Percentiles rank a stretch among this genome's conserved stretches.
Evolutionary conservation across 2,113 vertebrate species (phyloP).

Genomic region (Ceuthmochares aereus): DNA sequence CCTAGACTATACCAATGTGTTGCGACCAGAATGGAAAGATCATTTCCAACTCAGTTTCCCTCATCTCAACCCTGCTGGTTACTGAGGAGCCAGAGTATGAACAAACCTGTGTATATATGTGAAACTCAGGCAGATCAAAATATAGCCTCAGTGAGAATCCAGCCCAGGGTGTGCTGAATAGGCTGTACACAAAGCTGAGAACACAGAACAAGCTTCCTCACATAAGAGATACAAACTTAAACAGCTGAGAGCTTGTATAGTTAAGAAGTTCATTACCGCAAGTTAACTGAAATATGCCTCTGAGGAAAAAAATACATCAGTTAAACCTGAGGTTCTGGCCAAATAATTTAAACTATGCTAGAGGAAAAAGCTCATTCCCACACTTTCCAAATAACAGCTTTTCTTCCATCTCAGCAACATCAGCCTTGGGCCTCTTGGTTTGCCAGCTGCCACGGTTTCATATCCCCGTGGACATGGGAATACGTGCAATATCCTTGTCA

Average conservation of each 20-base stretch:
- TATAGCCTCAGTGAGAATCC: neutral
- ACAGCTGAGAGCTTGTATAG: neutral
- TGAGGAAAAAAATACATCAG: neutral
- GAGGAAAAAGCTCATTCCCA: neutral
- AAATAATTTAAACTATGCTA: neutral
- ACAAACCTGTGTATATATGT: neutral
- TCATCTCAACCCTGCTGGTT: neutral
- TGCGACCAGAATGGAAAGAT: neutral
- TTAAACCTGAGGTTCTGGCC: neutral
- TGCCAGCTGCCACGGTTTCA: neutral
- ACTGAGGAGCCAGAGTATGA: neutral
- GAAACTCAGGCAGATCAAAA: neutral
- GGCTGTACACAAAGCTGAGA: neutral
- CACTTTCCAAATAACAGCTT: neutral
- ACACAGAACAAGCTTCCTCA: neutral
- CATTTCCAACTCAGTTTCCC: neutral
- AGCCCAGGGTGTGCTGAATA: neutral
- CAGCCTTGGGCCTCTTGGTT: neutral
- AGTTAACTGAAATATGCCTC: neutral
- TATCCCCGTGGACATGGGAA: neutral
- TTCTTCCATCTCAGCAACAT: neutral
- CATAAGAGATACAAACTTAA: neutral
- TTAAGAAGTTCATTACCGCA: neutral
- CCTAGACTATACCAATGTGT: accelerated
- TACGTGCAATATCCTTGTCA: neutral